Evolutionary conservation across 2,113 vertebrate genomes (phyloP).

Genomic region (Lathamus discolor): DNA sequence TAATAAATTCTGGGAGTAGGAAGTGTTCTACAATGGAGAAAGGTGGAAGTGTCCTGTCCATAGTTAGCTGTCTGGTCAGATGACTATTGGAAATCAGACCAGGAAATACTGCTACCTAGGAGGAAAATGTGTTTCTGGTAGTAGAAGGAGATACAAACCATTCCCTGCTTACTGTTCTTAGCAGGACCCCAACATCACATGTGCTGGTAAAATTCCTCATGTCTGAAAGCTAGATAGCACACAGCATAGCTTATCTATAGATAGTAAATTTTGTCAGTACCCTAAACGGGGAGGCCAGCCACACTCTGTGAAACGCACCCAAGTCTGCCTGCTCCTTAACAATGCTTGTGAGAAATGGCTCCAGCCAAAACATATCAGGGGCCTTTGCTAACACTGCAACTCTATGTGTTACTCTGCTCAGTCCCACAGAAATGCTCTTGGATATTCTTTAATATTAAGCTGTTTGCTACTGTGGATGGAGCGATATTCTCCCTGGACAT

Average conservation of each 20-base stretch:
- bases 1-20: background rate
- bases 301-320: fast-evolving
- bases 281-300: background rate
- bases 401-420: background rate
- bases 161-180: background rate
- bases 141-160: background rate
- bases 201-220: background rate
- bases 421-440: background rate
- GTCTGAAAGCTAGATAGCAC: background rate
- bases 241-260: background rate
- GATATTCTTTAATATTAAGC: background rate
- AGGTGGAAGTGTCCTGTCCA: background rate
- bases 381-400: background rate
- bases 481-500: background rate
- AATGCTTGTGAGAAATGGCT: background rate
- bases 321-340: background rate
- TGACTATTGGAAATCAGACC: background rate
- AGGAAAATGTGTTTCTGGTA: background rate
- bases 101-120: background rate
- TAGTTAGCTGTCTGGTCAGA: background rate
- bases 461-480: background rate
- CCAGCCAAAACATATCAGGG: fast-evolving
- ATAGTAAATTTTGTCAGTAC: background rate
- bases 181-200: background rate
- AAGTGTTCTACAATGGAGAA: background rate